Evolutionary conservation across 2,797 vertebrate genomes (phyloP).

Genomic region (Anguilla pacifica): DNA sequence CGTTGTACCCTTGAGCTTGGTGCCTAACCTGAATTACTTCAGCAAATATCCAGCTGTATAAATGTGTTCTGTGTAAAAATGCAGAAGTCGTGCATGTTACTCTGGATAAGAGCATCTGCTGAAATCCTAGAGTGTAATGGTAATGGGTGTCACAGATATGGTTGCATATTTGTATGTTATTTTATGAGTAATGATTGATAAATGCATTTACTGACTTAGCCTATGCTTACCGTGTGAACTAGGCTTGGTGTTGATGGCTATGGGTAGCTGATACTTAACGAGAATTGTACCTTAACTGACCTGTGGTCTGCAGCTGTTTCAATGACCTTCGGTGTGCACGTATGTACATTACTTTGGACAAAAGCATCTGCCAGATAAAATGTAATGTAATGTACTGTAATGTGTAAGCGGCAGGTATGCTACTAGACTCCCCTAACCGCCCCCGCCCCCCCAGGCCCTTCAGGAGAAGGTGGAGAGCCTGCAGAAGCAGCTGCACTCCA

Average conservation of each 20-base stretch:
- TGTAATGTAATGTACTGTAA: neutral
- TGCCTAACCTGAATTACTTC: no score
- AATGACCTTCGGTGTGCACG: neutral
- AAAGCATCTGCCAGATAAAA: neutral
- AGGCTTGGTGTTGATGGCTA: no score
- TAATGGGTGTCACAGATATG: no score
- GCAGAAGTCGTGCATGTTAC: neutral
- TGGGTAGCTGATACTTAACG: no score
- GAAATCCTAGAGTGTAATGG: neutral
- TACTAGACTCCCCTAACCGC: neutral
- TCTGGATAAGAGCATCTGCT: neutral
- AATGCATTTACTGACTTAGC: no score
- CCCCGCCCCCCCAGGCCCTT: conserved; percentile 73
- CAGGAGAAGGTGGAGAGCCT: conserved; percentile 81
- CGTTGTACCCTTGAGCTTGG: no score
- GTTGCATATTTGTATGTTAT: neutral
- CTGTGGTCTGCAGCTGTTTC: no score
- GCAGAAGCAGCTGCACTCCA: conserved; percentile 66
- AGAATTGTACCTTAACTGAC: no score
- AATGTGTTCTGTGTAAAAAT: no score
- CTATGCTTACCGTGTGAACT: no score
- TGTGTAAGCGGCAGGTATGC: neutral
- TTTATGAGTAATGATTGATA: no score
- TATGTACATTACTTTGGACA: neutral
- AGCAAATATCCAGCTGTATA: no score